Evolutionary conservation across 1,140 invertebrate genomes (phyloP), one percentile per base, ranked within the genome.

Genomic region (Hyphantria cunea): DNA sequence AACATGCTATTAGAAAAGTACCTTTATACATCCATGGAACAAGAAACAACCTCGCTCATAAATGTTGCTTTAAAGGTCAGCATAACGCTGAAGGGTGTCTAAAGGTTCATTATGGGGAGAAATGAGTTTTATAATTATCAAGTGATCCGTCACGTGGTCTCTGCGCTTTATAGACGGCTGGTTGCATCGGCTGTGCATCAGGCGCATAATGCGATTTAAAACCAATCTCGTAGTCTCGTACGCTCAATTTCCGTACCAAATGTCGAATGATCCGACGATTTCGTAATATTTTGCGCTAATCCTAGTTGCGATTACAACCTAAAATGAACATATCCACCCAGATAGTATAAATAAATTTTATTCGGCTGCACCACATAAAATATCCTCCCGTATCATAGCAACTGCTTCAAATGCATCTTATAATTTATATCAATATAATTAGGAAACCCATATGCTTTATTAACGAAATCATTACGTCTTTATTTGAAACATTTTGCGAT

Each of bases 131-230:
- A 56, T 64, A 64, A 55, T 64, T 64, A 56, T 14, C 45, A 41
- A 55, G 52, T 49, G 52, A 55, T 64, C 33, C 64, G 53, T 49
- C 41, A 49, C 49, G 55, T 53, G 11, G n/a, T 52, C 41, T 39
- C 50, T 52, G 49, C 49, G 51, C 53, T 52, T 37, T 55, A 32
- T 50, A 56, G 66, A 61, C 34, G 42, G 44, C 37, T 42, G 61
- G 51, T 39, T 69, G 70, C 67, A 68, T 52, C 63, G 64, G 44
- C 70, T 74, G 66, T 76, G 79, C 75, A 80, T 71, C 66, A 32
- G 51, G 54, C 64, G 59, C 55, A 64, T 72, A 84, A 84, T 69
- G 60, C 66, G 80, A 84, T 84, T 84, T 84, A 82, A 84, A 84
- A 82, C 72, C 82, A 84, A 84, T 84, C 80, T 81, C 75, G 55